Percentiles rank a stretch among this genome's conserved stretches.
Evolutionary conservation across 2,113 vertebrate genomes (phyloP).

Genomic region (Rhizomys pruinosus): DNA sequence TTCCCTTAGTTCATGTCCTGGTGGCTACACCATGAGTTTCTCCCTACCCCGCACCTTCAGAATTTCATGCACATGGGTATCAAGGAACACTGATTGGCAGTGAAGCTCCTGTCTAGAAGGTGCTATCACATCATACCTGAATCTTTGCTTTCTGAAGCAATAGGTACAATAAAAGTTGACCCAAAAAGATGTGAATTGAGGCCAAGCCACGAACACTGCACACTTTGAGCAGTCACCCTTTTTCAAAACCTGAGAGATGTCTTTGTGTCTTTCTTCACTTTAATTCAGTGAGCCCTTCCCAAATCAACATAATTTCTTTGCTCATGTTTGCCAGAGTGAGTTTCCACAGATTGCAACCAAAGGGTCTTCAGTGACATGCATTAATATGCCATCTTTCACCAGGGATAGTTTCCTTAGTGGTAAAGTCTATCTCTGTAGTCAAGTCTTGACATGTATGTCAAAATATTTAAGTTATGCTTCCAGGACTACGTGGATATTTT

Average conservation of each 20-base stretch:
- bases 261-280: background rate
- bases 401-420: slow-evolving; percentile 47
- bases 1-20: background rate
- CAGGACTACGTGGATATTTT: slow-evolving; percentile 29
- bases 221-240: background rate
- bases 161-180: background rate
- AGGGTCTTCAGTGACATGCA: slow-evolving; percentile 44
- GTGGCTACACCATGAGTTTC: background rate
- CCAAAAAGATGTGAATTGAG: background rate
- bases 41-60: background rate
- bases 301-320: slow-evolving; percentile 8
- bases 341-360: slow-evolving; percentile 28
- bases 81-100: too few species aligned
- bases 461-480: slow-evolving; percentile 52
- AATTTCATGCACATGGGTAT: background rate
- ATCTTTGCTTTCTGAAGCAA: background rate
- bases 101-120: background rate
- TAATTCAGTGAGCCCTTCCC: slow-evolving; percentile 9
- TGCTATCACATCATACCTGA: background rate
- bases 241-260: background rate
- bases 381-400: slow-evolving; percentile 61
- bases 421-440: slow-evolving; percentile 1
- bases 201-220: background rate
- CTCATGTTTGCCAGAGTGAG: background rate
- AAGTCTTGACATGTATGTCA: slow-evolving; percentile 30